Evolutionary conservation across 2,888 invertebrate genomes (phyloP), one percentile per base, ranked within the genome.

Genomic region (Polydrusus tereticollis): DNA sequence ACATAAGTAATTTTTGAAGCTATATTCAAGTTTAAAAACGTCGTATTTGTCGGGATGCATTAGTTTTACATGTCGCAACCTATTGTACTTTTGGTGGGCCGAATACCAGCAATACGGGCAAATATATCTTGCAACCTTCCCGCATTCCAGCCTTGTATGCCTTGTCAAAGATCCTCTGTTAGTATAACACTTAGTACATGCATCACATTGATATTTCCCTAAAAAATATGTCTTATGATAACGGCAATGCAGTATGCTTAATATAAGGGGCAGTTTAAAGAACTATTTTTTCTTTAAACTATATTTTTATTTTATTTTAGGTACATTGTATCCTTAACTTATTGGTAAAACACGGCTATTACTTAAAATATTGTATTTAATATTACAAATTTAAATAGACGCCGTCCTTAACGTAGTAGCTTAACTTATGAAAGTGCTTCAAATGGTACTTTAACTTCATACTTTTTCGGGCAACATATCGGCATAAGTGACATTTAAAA

Each of bases 81-180:
- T 43, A 38, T 73, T 75, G 29, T 68, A 71, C 36, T 70, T 73
- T 6, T 70, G 60, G 43, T 1, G 50, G 16, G 43, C 33, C 33
- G 33, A n/a, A 38, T 41, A 41, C 1, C 2, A 7, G n/a, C 58
- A 58, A 36, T 65, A 45, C 0, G 21, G 47, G 20, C 77, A 77
- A n/a, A 59, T 57, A 59, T 74, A 77, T 18, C 65, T 38, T 1
- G 77, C 74, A 18, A 69, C 60, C 41, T 73, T 69, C 12, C 73
- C 69, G 55, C 77, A 77, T 50, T 77, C 75, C 8, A 71, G 73
- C 18, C 68, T 75, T n/a, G 58, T 58, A 66, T 77, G 77, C 26
- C 77, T 59, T 20, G 63, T 69, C 1, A 77, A 50, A n/a, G 75
- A 75, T 29, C 72, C 74, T 16, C 64, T 57, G 6, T 69, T 74